Percentiles rank a stretch among this genome's conserved stretches.
Conservation (phyloP, 1,140 invertebrate species). For the Drosophila ironensis region DNA sequence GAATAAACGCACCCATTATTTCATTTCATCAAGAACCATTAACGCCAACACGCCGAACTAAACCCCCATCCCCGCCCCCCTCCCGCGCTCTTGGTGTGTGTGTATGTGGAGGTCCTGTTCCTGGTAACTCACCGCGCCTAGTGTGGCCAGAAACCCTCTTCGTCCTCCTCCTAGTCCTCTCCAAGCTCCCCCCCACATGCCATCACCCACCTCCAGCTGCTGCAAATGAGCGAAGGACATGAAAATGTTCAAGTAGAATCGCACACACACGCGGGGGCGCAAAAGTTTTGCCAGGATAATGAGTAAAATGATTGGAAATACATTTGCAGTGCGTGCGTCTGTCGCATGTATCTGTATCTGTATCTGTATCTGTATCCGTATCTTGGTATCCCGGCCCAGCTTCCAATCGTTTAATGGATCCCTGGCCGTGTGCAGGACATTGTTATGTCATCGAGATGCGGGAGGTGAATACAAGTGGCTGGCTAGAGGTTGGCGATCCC, state of each 20-base stretch:
- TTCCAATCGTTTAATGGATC: constrained; percentile 26
- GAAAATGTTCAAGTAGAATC: constrained; percentile 62
- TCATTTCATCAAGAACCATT: constrained; percentile 81
- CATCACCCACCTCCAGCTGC: constrained; percentile 18
- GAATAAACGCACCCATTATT: constrained; percentile 81
- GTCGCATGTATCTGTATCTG: constrained; percentile 48
- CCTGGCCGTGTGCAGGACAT: constrained; percentile 22
- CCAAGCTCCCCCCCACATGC: background rate
- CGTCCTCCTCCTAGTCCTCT: background rate
- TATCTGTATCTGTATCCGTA: constrained; percentile 15
- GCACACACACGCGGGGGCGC: constrained; percentile 17
- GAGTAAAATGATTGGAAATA: constrained; percentile 80
- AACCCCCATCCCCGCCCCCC: background rate
- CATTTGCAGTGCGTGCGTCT: constrained; percentile 66
- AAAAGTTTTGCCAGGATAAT: constrained; percentile 75
- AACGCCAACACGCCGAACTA: constrained; percentile 68
- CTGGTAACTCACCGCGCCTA: constrained; percentile 45
- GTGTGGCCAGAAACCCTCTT: constrained; percentile 51
- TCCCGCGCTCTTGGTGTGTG: background rate
- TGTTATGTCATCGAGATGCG: constrained; percentile 22
- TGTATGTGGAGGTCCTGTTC: constrained; percentile 7
- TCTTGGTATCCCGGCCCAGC: constrained; percentile 4
- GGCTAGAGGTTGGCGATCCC: no score
- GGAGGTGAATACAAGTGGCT: no score
- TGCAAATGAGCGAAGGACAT: constrained; percentile 57